Percentiles rank a stretch among this genome's conserved stretches.
Evolutionary conservation across 2,113 vertebrate genomes (phyloP).

Genomic region (Hemichromis elongatus): DNA sequence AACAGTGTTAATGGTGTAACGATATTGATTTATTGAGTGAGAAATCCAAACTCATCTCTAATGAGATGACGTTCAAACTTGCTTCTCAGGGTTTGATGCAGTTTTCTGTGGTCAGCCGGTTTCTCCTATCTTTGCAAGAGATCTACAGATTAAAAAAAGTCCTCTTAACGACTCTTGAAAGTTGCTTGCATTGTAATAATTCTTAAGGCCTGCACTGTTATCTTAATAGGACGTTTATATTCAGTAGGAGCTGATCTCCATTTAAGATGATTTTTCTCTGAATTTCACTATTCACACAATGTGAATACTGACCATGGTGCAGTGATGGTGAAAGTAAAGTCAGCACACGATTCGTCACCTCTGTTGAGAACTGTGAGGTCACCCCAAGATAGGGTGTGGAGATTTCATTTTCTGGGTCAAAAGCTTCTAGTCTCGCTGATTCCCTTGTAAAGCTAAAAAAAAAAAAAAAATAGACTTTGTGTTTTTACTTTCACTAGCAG

Average conservation of each 20-base stretch:
- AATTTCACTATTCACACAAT: not conserved
- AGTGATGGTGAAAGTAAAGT: not conserved
- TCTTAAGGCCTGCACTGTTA: not conserved
- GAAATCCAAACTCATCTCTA: not conserved
- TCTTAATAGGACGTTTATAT: not conserved
- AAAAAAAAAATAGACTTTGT: not conserved
- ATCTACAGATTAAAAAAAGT: not conserved
- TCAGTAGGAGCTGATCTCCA: not conserved
- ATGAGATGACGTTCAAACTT: constrained; percentile 8
- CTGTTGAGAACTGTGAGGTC: constrained; percentile 5
- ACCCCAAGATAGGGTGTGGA: constrained; percentile 1
- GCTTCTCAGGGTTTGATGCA: not conserved
- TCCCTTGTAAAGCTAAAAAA: not conserved
- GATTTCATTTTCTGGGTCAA: constrained; percentile 42
- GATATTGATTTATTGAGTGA: constrained; percentile 17
- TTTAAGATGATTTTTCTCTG: not conserved
- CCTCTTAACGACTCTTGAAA: not conserved
- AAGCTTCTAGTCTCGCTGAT: not conserved
- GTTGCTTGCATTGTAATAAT: not conserved
- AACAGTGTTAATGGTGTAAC: not conserved
- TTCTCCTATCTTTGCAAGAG: not conserved
- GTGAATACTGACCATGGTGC: not conserved
- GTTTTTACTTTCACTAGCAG: not conserved
- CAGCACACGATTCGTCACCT: not conserved
- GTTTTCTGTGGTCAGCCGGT: not conserved